A percentile compares a stretch with the other conserved stretches of the same genome.
phyloP scores from a whole-genome alignment of 2,888 invertebrate genomes.

The Agonopterix subpropinquella region DNA sequence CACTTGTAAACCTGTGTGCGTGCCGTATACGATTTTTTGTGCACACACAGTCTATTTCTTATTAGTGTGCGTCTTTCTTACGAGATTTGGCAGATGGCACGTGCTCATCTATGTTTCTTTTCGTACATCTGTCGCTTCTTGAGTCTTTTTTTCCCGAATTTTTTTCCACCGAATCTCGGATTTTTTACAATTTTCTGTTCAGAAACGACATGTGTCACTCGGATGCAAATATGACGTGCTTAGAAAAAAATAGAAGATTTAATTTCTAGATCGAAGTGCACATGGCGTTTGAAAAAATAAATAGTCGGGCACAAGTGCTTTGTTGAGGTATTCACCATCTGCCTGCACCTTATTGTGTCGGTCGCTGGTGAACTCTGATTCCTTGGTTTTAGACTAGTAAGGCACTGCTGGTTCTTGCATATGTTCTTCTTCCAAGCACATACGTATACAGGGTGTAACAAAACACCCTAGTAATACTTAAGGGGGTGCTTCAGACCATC shows the following conservation, averaged over 20 bases:
- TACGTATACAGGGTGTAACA: no score
- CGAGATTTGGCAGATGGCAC: slow-evolving; percentile 75
- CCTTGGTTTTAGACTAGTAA: no score
- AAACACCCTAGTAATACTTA: no score
- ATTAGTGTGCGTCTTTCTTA: slow-evolving; percentile 51
- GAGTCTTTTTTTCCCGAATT: slow-evolving; percentile 41
- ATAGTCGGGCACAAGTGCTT: slow-evolving; percentile 63
- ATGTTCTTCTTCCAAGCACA: no score
- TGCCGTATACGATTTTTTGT: slow-evolving; percentile 44
- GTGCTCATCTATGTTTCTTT: slow-evolving; percentile 60
- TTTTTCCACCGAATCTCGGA: slow-evolving; percentile 40
- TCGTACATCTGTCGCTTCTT: slow-evolving; percentile 67
- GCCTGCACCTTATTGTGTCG: slow-evolving; percentile 46
- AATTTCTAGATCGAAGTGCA: slow-evolving; percentile 50
- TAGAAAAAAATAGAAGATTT: slow-evolving; percentile 47
- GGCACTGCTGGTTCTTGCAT: no score
- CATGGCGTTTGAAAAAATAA: slow-evolving; percentile 65
- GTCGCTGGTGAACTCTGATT: no score
- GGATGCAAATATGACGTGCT: slow-evolving; percentile 66
- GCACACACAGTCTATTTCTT: slow-evolving; percentile 30
- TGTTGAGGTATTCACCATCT: slow-evolving; percentile 52
- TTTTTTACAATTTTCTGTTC: slow-evolving; percentile 36
- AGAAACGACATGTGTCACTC: slow-evolving; percentile 59
- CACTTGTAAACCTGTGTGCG: slow-evolving; percentile 38
- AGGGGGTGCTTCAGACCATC: no score